Percentiles rank a stretch among this genome's conserved stretches.
Evolutionary conservation across 2,888 invertebrate species (phyloP).

Genomic region (Dolichomitus sp.): DNA sequence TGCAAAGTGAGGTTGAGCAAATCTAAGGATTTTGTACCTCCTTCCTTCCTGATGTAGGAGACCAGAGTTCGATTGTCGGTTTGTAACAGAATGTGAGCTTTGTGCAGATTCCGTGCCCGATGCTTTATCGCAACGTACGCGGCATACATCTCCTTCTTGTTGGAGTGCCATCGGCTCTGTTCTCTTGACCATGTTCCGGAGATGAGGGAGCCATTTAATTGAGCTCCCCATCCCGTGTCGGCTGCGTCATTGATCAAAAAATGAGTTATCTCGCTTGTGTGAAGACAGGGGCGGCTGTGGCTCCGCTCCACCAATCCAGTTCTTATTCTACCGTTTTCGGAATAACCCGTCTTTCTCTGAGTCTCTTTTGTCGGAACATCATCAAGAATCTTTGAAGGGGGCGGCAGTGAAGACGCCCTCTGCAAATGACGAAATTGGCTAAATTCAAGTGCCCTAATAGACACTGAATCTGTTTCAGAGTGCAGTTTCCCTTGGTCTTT

Average conservation of each 20-base stretch:
- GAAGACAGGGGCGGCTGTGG: conserved; percentile 31
- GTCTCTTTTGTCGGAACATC: conserved; percentile 56
- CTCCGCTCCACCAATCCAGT: conserved; percentile 64
- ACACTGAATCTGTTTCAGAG: conserved; percentile 60
- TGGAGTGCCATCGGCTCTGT: conserved; percentile 63
- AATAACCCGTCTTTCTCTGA: conserved; percentile 44
- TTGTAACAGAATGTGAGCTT: conserved; percentile 53
- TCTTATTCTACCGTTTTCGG: conserved; percentile 31
- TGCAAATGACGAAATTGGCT: conserved; percentile 62
- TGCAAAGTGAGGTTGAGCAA: conserved; percentile 52
- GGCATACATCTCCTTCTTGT: conserved; percentile 64
- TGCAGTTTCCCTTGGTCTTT: conserved; percentile 35
- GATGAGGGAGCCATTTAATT: conserved; percentile 34
- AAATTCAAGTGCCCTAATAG: conserved; percentile 68
- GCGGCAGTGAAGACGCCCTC: conserved; percentile 69
- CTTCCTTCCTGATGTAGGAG: conserved; percentile 64
- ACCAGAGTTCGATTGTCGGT: conserved; percentile 55
- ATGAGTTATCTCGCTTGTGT: conserved; percentile 56
- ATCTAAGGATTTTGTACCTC: conserved; percentile 49
- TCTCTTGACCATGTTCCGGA: conserved; percentile 54
- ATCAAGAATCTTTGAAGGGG: conserved; percentile 61
- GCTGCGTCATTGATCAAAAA: conserved; percentile 61
- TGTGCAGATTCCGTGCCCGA: conserved; percentile 29
- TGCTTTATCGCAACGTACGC: conserved; percentile 44
- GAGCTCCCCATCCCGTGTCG: conserved; percentile 60